These are phyloP conservation scores for Leptinotarsa lineolata DNA, from an alignment of 1,140 invertebrate genomes.

Conservation along the genomic window DNA sequence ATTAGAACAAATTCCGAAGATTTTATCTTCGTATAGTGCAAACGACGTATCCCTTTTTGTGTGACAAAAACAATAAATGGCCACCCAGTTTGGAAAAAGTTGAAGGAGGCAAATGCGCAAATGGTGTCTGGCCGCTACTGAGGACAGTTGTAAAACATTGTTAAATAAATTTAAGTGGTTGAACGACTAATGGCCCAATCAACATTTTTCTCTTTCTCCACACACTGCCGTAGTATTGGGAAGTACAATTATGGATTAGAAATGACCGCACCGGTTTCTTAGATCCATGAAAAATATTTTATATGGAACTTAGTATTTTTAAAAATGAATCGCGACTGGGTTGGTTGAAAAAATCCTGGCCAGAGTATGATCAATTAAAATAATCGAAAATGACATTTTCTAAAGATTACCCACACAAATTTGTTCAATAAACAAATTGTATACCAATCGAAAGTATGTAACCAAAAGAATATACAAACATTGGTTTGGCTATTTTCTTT, in stretches of 20 bases:
- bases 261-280: no score
- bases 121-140: slow-evolving; percentile 18
- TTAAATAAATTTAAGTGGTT: slow-evolving; percentile 31
- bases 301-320: neutral
- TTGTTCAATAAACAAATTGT: no score
- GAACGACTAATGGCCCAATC: slow-evolving; percentile 29
- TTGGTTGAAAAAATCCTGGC: no score
- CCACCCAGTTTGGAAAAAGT: slow-evolving; percentile 31
- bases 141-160: slow-evolving; percentile 25
- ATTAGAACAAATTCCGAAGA: slow-evolving; percentile 22
- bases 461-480: no score
- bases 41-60: slow-evolving; percentile 30
- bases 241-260: neutral
- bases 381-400: no score
- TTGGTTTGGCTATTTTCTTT: no score
- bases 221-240: slow-evolving; percentile 3
- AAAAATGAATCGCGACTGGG: no score
- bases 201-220: slow-evolving; percentile 22
- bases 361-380: no score
- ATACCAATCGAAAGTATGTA: no score
- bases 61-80: slow-evolving; percentile 34
- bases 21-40: slow-evolving; percentile 24
- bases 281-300: neutral
- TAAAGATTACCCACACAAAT: no score
- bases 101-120: neutral